Base-by-base conservation (phyloP, 2,797 vertebrate species). In the Lepilemur septentrionalis region DNA sequence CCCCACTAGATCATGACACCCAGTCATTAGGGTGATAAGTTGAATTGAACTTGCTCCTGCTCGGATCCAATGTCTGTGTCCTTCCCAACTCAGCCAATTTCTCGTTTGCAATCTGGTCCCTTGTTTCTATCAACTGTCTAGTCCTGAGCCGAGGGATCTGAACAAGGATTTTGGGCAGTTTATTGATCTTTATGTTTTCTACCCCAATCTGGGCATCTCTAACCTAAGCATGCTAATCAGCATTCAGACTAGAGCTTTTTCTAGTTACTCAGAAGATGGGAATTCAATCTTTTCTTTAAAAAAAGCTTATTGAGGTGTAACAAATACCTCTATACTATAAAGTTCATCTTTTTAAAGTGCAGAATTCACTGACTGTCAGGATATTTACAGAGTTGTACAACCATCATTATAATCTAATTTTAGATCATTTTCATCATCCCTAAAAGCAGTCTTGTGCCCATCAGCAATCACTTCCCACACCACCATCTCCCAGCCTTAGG, bases 341-440 rank as follows among this genome's bases (percentile, higher is more conserved):
- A 41, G 4, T 76, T 70, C 57, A 79, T 46, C 2, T 69, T 20
- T 30, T 87, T 79, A 86, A 91, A 85, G 38, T 79, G 28, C 7
- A 65, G 18, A 83, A 48, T 73, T 94, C 50, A 63, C 2, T 73
- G 55, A 73, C 69, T 79, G 13, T 35, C 43, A 70, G 7, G 48
- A 28, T 83, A 82, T 43, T 73, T 95, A 50, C 2, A 65, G 48
- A 46, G n/a, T 73, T 84, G 7, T 79, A 5, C 50, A 73, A 30
- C 8, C 4, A 72, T 89, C 41, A 59, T n/a, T 28, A 65, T 76
- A 55, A 87, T 83, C 52, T 96, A 63, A 97, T 88, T 95, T 92
- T 87, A 76, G 79, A 91, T 70, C n/a, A 48, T 65, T 91, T 96
- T 86, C 67, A 72, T 81, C 75, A 43, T 25, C 1, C 46, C 55